phyloP scores from a whole-genome alignment of 2,888 invertebrate species.

The Lepidochitona cinerea region DNA sequence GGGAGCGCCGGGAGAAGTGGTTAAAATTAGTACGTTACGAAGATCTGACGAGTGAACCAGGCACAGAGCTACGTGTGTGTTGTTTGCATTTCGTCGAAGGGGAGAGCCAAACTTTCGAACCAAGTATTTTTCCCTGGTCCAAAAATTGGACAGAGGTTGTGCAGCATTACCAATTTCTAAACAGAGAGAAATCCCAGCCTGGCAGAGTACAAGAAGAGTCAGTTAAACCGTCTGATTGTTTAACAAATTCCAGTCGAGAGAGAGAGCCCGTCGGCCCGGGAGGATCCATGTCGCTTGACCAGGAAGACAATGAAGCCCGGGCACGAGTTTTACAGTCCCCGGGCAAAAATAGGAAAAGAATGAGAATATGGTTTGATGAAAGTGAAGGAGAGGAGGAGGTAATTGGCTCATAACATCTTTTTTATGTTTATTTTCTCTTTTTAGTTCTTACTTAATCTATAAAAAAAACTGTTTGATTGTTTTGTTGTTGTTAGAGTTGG shows the following conservation, averaged over 20 bases:
- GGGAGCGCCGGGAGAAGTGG: not conserved
- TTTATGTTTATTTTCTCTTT: not conserved
- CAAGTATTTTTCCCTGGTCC: not conserved
- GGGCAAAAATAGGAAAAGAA: not conserved
- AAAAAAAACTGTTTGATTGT: too few species aligned
- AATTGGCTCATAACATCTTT: not conserved
- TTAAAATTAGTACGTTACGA: slow-evolving; percentile 2
- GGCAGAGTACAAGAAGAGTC: not conserved
- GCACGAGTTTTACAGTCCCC: not conserved
- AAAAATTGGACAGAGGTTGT: slow-evolving; percentile 1
- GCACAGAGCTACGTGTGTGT: not conserved
- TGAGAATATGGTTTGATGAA: not conserved
- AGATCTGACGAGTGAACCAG: not conserved
- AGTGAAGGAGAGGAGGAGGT: not conserved
- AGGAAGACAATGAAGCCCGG: not conserved
- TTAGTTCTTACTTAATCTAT: too few species aligned
- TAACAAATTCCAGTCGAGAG: not conserved
- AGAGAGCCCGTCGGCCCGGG: not conserved
- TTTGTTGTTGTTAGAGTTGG: too few species aligned
- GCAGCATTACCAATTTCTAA: not conserved
- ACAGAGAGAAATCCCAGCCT: not conserved
- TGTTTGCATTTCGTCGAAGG: not conserved
- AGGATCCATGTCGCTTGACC: not conserved
- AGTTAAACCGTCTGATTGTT: not conserved
- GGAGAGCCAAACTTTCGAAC: not conserved